A percentile compares a stretch with the other conserved stretches of the same genome.
Evolutionary conservation across 1,140 invertebrate genomes (phyloP).

Genomic region (Eufriesea mexicana): DNA sequence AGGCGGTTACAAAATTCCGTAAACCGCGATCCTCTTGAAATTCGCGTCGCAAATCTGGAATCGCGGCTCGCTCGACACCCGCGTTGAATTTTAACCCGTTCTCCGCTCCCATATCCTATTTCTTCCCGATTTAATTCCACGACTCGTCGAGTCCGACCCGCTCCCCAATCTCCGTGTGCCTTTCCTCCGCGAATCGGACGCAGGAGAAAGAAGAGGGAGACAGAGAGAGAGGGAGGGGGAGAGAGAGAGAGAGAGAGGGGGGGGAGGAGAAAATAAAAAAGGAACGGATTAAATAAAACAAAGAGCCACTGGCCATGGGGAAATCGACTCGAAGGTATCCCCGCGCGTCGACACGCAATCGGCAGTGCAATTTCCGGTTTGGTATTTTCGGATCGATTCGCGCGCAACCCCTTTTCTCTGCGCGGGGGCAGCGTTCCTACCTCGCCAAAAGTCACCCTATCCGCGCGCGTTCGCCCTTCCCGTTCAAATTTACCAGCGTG

Average conservation of each 20-base stretch:
- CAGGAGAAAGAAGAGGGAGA: no score
- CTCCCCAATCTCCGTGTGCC: not conserved
- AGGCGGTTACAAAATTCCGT: not conserved
- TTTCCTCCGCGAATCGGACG: not conserved
- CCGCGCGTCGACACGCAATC: slow-evolving; percentile 29
- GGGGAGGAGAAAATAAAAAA: no score
- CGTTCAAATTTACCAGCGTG: slow-evolving; percentile 54
- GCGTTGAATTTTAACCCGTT: not conserved
- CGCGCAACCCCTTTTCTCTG: slow-evolving; percentile 64
- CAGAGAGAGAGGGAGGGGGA: no score
- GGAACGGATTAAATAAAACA: not conserved
- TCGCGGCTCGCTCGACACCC: not conserved
- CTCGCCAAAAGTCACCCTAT: slow-evolving; percentile 45
- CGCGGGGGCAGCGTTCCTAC: slow-evolving; percentile 11
- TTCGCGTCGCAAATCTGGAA: not conserved
- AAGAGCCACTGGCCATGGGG: slow-evolving; percentile 18
- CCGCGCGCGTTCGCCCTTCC: slow-evolving; percentile 27
- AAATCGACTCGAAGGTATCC: slow-evolving; percentile 35
- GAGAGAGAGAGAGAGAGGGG: no score
- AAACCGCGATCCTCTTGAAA: not conserved
- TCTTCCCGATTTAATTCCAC: not conserved
- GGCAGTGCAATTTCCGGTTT: slow-evolving; percentile 68
- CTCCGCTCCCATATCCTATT: not conserved
- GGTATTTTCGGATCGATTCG: slow-evolving; percentile 69
- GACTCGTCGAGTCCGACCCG: not conserved